These are phyloP conservation scores for Amitus sp. DNA, from an alignment of 2,888 invertebrate species.

Conservation along the genomic window DNA sequence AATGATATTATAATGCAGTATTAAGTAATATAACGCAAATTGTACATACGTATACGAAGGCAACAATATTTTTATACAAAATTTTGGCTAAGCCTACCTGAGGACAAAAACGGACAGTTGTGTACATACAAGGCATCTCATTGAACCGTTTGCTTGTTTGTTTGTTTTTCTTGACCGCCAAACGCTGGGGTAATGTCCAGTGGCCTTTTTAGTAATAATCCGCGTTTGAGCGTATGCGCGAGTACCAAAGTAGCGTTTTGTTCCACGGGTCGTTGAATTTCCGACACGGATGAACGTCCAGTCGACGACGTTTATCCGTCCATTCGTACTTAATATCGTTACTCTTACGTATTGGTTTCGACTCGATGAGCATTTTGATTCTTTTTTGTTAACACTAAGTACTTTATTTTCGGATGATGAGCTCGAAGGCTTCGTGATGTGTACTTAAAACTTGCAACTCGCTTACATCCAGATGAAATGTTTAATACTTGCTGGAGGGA, in stretches of 20 bases:
- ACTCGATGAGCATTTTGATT: slow-evolving; percentile 5
- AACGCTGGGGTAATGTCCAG: too few relatives aligned
- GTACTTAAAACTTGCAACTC: too few relatives aligned
- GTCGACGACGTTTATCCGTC: neutral
- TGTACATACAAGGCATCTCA: too few relatives aligned
- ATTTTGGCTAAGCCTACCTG: slow-evolving; percentile 58
- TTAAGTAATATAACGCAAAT: slow-evolving; percentile 58
- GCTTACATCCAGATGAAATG: too few relatives aligned
- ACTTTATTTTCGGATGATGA: too few relatives aligned
- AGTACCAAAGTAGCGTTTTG: slow-evolving; percentile 46
- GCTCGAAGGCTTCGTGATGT: too few relatives aligned
- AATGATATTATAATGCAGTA: slow-evolving; percentile 63
- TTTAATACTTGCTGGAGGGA: too few relatives aligned
- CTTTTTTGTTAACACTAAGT: slow-evolving; percentile 1
- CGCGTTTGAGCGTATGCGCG: too few relatives aligned
- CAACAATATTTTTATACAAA: slow-evolving; percentile 65
- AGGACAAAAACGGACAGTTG: slow-evolving; percentile 39
- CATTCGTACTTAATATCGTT: slow-evolving; percentile 12
- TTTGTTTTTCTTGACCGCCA: slow-evolving; percentile 9
- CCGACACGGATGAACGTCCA: too few relatives aligned
- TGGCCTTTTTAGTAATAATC: too few relatives aligned
- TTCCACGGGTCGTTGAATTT: slow-evolving; percentile 59
- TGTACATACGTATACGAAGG: slow-evolving; percentile 56
- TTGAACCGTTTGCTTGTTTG: too few relatives aligned
- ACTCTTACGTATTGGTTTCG: neutral